Base-by-base conservation (phyloP, 2,797 vertebrate species). In the Galagoides demidoff region DNA sequence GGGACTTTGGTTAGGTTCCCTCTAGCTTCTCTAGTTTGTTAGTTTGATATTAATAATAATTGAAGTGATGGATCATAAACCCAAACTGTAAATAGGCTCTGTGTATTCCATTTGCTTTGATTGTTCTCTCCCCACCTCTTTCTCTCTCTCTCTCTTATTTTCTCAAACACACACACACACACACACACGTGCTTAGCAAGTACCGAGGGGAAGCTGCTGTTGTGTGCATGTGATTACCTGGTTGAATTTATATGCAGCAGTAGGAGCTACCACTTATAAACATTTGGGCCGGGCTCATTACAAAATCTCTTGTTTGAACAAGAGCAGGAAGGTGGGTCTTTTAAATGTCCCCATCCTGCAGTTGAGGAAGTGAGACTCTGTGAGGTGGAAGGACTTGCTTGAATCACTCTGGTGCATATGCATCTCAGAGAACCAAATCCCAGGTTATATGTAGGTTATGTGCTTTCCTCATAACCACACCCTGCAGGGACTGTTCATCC, bases 1-100 rank as follows among this genome's bases (percentile, higher is more conserved):
- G 73, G 45, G 45, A 57, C 17, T 59, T 70, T 71, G 84, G 76
- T 89, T 91, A 92, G 82, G 77, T 37, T 90, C 71, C 70, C 29
- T 85, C 23, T 9, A 45, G 81, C n/a, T 92, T 71, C 87, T 94
- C 92, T 88, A 81, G 68, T 76, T 95, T 90, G 88, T 84, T 90
- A 86, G 86, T 90, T 96, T 92, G 74, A 59, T 79, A 81, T 52
- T 52, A 52, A 52, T 52, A 52, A 52, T 52, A 52, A 16, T 52
- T 52, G 57, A 93, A 59, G 29, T 71, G 68, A 61, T 89, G 61
- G 82, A 64, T 61, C 45, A 39, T 86, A 82, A 74, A 43, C 37
- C 85, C 52, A 52, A 85, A 63, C 43, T 63, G 27, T 77, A 57
- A 81, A 77, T 71, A 90, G 85, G 29, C 23, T 77, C 78, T 49